Evolutionary conservation across 2,113 vertebrate species (phyloP), one percentile per base, ranked within the genome.

Genomic region (Arenaria interpres): DNA sequence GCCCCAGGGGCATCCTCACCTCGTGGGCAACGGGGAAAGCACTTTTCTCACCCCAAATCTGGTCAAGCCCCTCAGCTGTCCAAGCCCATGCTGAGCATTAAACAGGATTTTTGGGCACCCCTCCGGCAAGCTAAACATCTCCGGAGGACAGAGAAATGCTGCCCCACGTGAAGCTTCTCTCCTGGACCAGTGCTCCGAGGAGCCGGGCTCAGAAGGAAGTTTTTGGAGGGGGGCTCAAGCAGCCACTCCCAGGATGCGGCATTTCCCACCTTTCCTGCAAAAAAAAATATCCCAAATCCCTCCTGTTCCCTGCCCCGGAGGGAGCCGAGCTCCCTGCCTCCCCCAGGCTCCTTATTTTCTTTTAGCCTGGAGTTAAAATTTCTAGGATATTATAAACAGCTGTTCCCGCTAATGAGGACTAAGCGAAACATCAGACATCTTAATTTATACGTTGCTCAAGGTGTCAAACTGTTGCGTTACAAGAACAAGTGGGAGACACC

Each of bases 381-480:
- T 87, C 78, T n/a, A 39, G 76, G 91, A 27, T 91, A 45, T 85
- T 81, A 24, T 46, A 78, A 91, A 81, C 24, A 93, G 79, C 89
- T 46, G 6, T 45, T 96, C 72, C 84, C 4, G 1, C 68, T 86
- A 66, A 45, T 4, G 59, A 85, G 56, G 68, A 24, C 48, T 24
- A 21, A 95, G 69, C 14, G 7, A 73, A 96, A 84, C 84, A 93
- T 91, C 96, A 89, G 91, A 84, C 91, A 57, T 57, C 89, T 94
- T 80, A 51, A 92, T 93, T 84, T 57, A 18, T 50, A 20, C 80
- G 1, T 71, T 4, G 48, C 93, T 95, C 80, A 81, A 94, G 95
- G 93, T 91, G 91, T 81, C 87, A 89, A 91, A 94, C 95, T 95
- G 95, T 94, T 96, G 95, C 76, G 3, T 80, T 72, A 89, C 80